Evolutionary conservation across 37 sponge, comb jelly and placozoan species (phyloP), one percentile per base, ranked within the genome.

Genomic region (Diacarnus erythraeanus): DNA sequence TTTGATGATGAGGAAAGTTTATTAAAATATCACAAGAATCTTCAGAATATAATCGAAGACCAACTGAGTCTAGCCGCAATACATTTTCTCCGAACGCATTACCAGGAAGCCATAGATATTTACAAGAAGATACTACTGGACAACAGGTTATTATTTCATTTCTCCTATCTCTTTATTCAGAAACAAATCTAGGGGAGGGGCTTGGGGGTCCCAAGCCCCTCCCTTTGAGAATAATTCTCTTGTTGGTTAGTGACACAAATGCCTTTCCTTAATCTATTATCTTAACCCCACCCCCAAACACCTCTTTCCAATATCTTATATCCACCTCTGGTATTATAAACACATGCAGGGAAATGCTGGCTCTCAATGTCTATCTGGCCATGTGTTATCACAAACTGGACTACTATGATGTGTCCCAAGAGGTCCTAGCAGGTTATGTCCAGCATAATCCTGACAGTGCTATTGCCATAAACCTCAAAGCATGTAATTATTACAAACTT

Each of bases 351-450:
- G 99, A 99, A 20, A 87, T 94, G 89, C 77, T 94, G 63, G 99
- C 99, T 0, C 75, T 99, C 33, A 96, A 99, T 83, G 99, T 99
- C 67, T 99, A 99, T 72, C 85, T 96, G 61, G 99, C 99, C 64
- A 94, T 99, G 84, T 99, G 99, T 81, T 99, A 99, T 74, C 99
- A 99, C 93, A 94, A 94, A 74, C 86, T 99, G 59, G 99, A 99
- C 75, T 99, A 99, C 87, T 99, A 99, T 59, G 99, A 99, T 82
- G 97, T 99, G 4, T 94, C 97, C 0, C 94, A 94, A 89, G 99
- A 98, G 72, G 96, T 98, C n/a, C 75, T 98, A 69, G 90, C 99
- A 4, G 83, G 93, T 29, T 98, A 98, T 80, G 78, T 98, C 1
- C 94, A 95, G 73, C 83, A 80, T 44, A 64, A 93, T 67, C 93